These are phyloP conservation scores for Trichogramma evanescens DNA, from an alignment of 2,888 invertebrate species.

Conservation along the genomic window DNA sequence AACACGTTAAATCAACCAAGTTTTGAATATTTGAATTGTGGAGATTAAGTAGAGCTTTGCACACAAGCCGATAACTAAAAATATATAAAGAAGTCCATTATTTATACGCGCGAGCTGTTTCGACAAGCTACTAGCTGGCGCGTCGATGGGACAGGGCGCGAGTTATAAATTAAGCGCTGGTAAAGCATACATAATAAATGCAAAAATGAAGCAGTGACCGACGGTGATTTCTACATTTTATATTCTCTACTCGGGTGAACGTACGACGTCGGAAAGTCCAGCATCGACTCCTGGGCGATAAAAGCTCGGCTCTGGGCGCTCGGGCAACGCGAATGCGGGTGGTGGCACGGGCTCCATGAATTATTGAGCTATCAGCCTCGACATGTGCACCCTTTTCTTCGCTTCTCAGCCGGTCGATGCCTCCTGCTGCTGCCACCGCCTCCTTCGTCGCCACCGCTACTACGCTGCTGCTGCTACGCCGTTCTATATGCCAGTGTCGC, in stretches of 20 bases:
- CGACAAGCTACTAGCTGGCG: too few relatives aligned
- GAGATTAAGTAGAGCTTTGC: too few relatives aligned
- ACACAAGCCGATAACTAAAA: too few relatives aligned
- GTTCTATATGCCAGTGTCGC: too few relatives aligned
- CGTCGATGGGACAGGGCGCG: too few relatives aligned
- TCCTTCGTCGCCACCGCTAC: slow-evolving; percentile 2
- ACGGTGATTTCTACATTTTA: slow-evolving; percentile 15
- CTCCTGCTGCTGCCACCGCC: background rate
- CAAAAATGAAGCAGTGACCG: slow-evolving; percentile 1
- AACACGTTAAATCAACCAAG: too few relatives aligned
- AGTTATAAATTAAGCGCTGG: slow-evolving; percentile 1
- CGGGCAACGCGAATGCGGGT: too few relatives aligned
- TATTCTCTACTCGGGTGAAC: background rate
- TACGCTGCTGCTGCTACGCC: too few relatives aligned
- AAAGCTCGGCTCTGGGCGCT: slow-evolving; percentile 20
- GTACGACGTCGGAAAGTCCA: background rate
- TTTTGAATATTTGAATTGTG: too few relatives aligned
- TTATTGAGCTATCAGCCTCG: slow-evolving; percentile 25
- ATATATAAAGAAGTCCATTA: too few relatives aligned
- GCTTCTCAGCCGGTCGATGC: too few relatives aligned
- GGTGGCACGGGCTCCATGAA: slow-evolving; percentile 19
- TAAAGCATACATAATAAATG: background rate
- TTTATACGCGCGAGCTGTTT: too few relatives aligned
- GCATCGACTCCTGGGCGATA: slow-evolving; percentile 18
- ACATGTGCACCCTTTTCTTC: background rate